These are phyloP conservation scores for Onychorhynchus coronatus DNA, from an alignment of 2,113 vertebrate species.

Conservation along the genomic window DNA sequence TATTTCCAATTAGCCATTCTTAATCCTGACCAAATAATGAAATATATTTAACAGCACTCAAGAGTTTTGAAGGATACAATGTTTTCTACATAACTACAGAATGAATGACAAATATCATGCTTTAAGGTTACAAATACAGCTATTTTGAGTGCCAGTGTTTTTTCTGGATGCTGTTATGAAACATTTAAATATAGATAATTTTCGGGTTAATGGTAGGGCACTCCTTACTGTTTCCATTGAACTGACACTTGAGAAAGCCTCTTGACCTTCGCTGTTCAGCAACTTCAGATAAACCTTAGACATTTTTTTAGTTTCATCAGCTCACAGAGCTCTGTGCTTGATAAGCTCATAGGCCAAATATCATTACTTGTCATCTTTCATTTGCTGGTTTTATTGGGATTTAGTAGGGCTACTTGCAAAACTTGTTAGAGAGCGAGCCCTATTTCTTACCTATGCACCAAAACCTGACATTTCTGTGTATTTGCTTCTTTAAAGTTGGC, in stretches of 20 bases:
- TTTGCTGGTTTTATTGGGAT: not conserved
- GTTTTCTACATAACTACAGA: not conserved
- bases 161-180: not conserved
- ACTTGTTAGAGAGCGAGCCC: accelerated
- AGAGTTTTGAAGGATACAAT: not conserved
- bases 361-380: not conserved
- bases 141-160: not conserved
- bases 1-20: not conserved
- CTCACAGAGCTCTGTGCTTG: not conserved
- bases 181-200: not conserved
- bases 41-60: not conserved
- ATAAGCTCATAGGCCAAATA: not conserved
- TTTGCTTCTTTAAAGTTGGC: not conserved
- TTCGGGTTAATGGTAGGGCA: not conserved
- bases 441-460: not conserved
- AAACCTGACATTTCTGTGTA: not conserved
- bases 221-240: not conserved
- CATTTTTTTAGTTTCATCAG: not conserved
- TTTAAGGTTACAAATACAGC: not conserved
- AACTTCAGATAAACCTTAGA: not conserved
- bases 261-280: not conserved
- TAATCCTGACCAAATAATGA: not conserved
- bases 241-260: not conserved
- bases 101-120: not conserved
- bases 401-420: not conserved